These are phyloP conservation scores for Leistus spinibarbis DNA, from an alignment of 2,888 invertebrate species.

Conservation along the genomic window DNA sequence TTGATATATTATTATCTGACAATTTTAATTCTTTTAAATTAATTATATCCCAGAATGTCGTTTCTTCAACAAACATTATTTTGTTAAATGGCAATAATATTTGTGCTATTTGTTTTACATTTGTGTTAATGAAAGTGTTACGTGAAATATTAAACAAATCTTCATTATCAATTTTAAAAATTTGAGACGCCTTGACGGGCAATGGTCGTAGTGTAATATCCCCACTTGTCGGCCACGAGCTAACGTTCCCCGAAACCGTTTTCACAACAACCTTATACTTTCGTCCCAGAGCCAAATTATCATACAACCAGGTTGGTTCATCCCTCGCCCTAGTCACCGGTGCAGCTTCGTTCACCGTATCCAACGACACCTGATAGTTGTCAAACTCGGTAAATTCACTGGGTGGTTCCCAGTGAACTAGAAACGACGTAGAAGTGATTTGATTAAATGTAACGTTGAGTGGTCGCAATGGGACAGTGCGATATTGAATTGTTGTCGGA, in stretches of 20 bases:
- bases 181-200: conserved; percentile 25
- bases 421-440: conserved; percentile 74
- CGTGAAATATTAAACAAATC: too few relatives aligned
- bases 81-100: too few relatives aligned
- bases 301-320: conserved; percentile 70
- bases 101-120: too few relatives aligned
- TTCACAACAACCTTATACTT: conserved; percentile 90
- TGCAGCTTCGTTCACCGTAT: conserved; percentile 69
- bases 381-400: conserved; percentile 87
- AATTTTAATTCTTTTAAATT: background rate
- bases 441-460: conserved; percentile 82
- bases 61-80: background rate
- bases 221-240: conserved; percentile 89
- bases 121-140: too few relatives aligned
- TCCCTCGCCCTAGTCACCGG: conserved; percentile 73
- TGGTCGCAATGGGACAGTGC: conserved; percentile 88
- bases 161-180: too few relatives aligned
- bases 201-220: conserved; percentile 74
- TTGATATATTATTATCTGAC: background rate
- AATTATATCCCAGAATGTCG: background rate
- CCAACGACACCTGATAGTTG: conserved; percentile 86
- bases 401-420: conserved; percentile 86
- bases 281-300: conserved; percentile 84
- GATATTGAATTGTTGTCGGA: conserved; percentile 91
- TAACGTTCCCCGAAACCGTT: conserved; percentile 92